Conservation (phyloP, 1,140 invertebrate species). For the Ceratitis capitata region DNA sequence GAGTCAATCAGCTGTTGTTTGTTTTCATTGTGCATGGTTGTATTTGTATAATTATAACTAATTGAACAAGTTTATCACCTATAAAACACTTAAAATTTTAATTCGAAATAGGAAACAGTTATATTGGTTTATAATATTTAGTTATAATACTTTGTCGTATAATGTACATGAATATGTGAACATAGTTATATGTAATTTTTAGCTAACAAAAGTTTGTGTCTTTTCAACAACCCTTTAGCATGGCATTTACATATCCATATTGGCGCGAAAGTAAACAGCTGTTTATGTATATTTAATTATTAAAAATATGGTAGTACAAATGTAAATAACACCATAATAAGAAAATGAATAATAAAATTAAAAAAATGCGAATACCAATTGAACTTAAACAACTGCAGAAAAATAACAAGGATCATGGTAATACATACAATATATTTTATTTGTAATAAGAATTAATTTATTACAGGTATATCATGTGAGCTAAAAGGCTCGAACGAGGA, state of each 20-base stretch:
- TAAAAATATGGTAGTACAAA: background rate
- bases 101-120: no score
- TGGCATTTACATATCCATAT: background rate
- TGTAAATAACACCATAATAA: background rate
- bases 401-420: conserved; percentile 39
- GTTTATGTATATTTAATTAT: background rate
- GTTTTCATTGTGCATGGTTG: background rate
- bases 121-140: no score
- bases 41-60: background rate
- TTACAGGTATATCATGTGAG: conserved; percentile 21
- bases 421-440: background rate
- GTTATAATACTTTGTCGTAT: no score
- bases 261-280: background rate
- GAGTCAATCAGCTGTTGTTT: background rate
- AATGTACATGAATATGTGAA: background rate
- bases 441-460: background rate
- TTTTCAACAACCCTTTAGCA: background rate
- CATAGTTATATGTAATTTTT: background rate
- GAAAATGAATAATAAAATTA: conserved; percentile 40
- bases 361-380: conserved; percentile 41
- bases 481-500: background rate
- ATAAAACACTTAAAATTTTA: no score
- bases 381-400: conserved; percentile 41
- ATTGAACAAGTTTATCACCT: no score
- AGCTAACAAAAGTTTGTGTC: background rate